Evolutionary conservation across 2,888 invertebrate species (phyloP).

Genomic region (Rhingia rostrata): DNA sequence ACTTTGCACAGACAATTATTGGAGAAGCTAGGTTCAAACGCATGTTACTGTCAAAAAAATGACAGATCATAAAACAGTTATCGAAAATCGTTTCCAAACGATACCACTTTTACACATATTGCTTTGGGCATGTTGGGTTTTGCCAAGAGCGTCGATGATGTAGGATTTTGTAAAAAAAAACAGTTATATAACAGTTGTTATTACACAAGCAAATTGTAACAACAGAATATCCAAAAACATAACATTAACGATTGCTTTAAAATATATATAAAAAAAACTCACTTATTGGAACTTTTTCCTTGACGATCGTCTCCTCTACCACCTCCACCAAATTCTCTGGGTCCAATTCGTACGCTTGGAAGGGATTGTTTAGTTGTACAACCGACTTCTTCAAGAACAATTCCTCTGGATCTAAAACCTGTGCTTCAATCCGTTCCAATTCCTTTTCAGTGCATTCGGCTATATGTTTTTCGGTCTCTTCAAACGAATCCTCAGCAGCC

Average conservation of each 20-base stretch:
- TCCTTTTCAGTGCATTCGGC: conserved; percentile 48
- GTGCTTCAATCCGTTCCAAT: conserved; percentile 36
- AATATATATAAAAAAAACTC: conserved; percentile 26
- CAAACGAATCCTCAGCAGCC: conserved; percentile 24
- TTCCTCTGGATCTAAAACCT: conserved; percentile 25
- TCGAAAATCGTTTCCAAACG: no score
- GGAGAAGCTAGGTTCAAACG: no score
- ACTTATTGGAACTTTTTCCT: conserved; percentile 67
- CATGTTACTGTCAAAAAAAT: no score
- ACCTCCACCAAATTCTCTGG: conserved; percentile 61
- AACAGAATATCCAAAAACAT: background rate
- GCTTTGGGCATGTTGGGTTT: no score
- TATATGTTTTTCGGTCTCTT: conserved; percentile 42
- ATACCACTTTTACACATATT: no score
- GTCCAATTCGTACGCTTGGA: conserved; percentile 19
- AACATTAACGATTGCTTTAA: background rate
- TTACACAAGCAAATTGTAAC: background rate
- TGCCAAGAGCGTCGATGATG: no score
- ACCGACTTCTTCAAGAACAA: background rate
- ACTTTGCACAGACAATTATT: no score
- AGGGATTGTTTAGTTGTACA: background rate
- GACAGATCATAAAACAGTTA: no score
- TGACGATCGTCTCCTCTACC: conserved; percentile 52
- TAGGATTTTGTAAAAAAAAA: no score
- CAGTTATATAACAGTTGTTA: no score